Evolutionary conservation across 2,113 vertebrate genomes (phyloP), one percentile per base, ranked within the genome.

Genomic region (Thunnus thynnus): DNA sequence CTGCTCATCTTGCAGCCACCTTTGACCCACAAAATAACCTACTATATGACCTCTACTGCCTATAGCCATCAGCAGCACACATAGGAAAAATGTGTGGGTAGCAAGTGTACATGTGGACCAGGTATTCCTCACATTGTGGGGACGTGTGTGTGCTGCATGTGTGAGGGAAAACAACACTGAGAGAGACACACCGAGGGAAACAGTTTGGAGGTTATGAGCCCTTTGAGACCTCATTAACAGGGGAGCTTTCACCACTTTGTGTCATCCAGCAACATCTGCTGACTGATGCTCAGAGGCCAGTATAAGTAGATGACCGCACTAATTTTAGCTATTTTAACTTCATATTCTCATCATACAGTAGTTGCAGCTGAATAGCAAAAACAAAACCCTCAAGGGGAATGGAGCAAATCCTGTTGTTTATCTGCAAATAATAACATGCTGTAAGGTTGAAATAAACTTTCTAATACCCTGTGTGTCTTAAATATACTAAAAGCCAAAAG

Each of bases 181-280:
- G 44, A 72, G 66, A 64, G 25, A 57, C n/a, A 73, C 41, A 51
- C 1, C 30, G 48, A 74, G 54, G 61, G 16, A 83, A 75, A 67
- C 76, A 71, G 48, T 78, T 81, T 71, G 13, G 44, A 56, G 87
- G 63, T 88, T 74, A 69, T 44, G 58, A 78, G 85, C 93, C 96
- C 92, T 93, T 68, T 0, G 95, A 96, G 96, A 95, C 84, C 93
- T 97, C 95, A 95, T 95, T 96, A 96, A 93, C 20, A 12, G 87
- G 79, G 81, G 90, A 93, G 78, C 90, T 77, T 92, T 93, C 79
- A 92, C 89, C 70, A 52, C 27, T 91, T 88, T 74, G 52, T 91
- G 91, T 91, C 54, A 64, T 89, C 14, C 52, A 58, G 76, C 55
- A 86, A 83, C 84, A 74, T 73, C 72, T 64, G 50, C 46, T 84